Evolutionary conservation across 2,797 vertebrate genomes (phyloP), one percentile per base, ranked within the genome.

Genomic region (Pipistrellus pipistrellus): DNA sequence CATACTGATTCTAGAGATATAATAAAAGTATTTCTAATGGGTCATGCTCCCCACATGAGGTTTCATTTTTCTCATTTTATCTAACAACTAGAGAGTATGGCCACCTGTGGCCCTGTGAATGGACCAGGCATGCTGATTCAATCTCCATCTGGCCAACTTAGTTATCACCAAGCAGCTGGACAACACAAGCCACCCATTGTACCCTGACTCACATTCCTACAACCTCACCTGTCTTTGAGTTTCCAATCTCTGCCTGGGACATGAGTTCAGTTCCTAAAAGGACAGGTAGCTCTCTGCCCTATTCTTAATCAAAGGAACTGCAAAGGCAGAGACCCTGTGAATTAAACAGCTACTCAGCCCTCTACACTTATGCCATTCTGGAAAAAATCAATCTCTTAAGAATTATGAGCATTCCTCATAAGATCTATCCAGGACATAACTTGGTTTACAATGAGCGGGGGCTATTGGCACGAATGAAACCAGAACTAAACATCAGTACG

Each of bases 51-150:
- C 64, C 30, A 81, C 59, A 44, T 72, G 75, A 88, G 53, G 55
- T 51, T 86, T 94, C 53, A 77, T 46, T 62, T 81, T 93, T 84
- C 66, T 92, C 44, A 69, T 66, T 90, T 41, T 77, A 62, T 69
- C 41, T 72, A 62, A 72, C 72, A 87, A 46, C 51, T n/a, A 88
- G 48, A 87, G 32, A 88, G 69, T 51, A 53, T 46, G 38, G 14
- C 20, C 46, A 73, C 69, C 80, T 57, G 57, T 18, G 41, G 62
- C 64, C 62, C 59, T 44, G 21, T 46, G 51, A 73, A 55, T 30
- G 69, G 66, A 23, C 32, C 48, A 12, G 13, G 20, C 38, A 5
- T 18, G 7, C 32, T 68, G 82, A 82, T 38, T 66, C 48, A 83
- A 27, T 73, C n/a, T 71, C 32, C 30, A 35, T 76, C 23, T 35